Base-by-base conservation (phyloP, 2,888 invertebrate genomes). In the Dysmachus trigonus region DNA sequence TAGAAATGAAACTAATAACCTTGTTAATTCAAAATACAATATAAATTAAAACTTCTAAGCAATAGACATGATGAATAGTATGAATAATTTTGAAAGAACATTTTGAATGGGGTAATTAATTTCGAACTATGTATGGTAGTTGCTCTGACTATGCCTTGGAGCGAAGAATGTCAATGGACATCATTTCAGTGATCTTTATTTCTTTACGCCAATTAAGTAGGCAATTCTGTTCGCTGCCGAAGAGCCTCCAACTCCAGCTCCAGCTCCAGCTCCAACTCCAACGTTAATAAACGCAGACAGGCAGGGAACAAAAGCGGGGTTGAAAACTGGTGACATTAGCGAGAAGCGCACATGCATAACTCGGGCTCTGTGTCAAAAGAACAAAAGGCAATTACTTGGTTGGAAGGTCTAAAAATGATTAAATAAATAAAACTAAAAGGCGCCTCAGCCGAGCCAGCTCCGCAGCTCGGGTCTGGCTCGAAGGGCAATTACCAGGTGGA, bases 381-480 rank as follows among this genome's bases (percentile, higher is more conserved):
- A 79, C 51, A 79, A 79, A 79, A 79, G 79, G 51, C 79, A 79
- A 79, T 79, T 79, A 79, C 51, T 79, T 79, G 38, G 79, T 6
- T 51, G 51, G 27, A 51, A 51, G 31, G 51, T 51, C 30, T 51
- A 27, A 79, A 79, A 79, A 79, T 79, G 79, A 79, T 51, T 79
- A 47, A 79, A 79, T 79, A 79, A 79, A 79, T 79, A 79, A 79
- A 79, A 35, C 10, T 51, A 79, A 51, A 74, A 35, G n/a, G 18
- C 38, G n/a, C 79, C 33, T 79, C 51, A 13, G n/a, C 51, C 18
- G 7, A 79, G 31, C 31, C 8, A 13, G 30, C 47, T 30, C 15
- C 22, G 30, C 79, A 30, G 51, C n/a, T 30, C 47, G 18, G 33
- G 51, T 10, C n/a, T 31, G 51, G 31, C 51, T 79, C 51, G 22